Percentiles rank a stretch among this genome's conserved stretches.
Conservation (phyloP, 2,888 invertebrate genomes). For the Choreutis nemorana region DNA sequence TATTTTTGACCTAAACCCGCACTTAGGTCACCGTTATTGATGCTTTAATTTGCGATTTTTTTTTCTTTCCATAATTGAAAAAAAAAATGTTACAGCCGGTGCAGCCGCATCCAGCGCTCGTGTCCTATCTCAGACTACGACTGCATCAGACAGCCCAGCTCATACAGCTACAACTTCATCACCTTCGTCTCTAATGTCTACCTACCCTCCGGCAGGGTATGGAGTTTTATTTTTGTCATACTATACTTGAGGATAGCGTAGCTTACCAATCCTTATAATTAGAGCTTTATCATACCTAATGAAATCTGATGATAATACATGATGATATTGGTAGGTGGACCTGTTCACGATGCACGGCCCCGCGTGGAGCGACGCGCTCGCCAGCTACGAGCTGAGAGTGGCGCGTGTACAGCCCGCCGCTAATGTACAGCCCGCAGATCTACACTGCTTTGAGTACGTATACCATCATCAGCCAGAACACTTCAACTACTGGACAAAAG, state of each 20-base stretch:
- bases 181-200: conserved; percentile 87
- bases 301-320: too few species aligned
- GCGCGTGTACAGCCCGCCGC: conserved; percentile 69
- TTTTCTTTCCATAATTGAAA: too few species aligned
- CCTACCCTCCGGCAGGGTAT: conserved; percentile 65
- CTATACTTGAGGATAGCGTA: too few species aligned
- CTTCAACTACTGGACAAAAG: too few species aligned
- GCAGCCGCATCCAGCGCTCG: conserved; percentile 73
- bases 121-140: conserved; percentile 77
- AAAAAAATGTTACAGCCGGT: conserved; percentile 84
- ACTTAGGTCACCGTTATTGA: too few species aligned
- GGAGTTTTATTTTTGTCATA: conserved; percentile 14
- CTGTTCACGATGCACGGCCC: conserved; percentile 92
- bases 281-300: too few species aligned
- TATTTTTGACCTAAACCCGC: too few species aligned
- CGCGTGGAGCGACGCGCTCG: conserved; percentile 72
- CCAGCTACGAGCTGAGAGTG: conserved; percentile 82
- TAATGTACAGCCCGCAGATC: conserved; percentile 62
- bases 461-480: too few species aligned
- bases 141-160: conserved; percentile 83
- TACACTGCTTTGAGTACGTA: conserved; percentile 67
- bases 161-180: conserved; percentile 93
- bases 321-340: conserved; percentile 50
- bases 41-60: too few species aligned
- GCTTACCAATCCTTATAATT: too few species aligned